Evolutionary conservation across 2,888 invertebrate species (phyloP).

Genomic region (Catocala nupta): DNA sequence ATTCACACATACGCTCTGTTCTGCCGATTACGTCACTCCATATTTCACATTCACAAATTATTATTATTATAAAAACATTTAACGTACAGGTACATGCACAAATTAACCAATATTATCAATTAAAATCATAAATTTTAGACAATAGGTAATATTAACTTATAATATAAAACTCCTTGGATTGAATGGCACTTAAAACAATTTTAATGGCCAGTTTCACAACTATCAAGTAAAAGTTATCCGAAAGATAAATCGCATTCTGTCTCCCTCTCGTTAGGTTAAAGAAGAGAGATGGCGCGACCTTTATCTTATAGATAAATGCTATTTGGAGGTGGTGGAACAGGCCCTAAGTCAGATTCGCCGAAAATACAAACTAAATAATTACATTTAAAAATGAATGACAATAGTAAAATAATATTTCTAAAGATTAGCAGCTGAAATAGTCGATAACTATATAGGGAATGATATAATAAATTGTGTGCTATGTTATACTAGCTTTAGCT

Average conservation of each 20-base stretch:
- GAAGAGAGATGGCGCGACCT: no score
- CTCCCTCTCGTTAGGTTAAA: no score
- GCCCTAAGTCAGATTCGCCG: background rate
- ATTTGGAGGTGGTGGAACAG: background rate
- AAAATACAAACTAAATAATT: background rate
- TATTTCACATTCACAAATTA: conserved; percentile 8
- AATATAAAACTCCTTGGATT: background rate
- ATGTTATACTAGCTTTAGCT: no score
- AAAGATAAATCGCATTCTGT: no score
- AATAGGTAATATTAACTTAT: background rate
- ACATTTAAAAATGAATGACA: no score
- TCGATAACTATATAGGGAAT: no score
- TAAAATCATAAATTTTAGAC: background rate
- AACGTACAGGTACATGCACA: conserved; percentile 11
- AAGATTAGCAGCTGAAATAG: no score
- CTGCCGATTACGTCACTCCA: conserved; percentile 13
- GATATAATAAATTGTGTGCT: no score
- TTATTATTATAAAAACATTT: conserved; percentile 5
- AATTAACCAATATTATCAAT: no score
- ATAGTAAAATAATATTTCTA: no score
- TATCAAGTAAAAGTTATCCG: no score
- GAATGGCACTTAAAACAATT: conserved; percentile 1
- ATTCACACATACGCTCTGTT: conserved; percentile 6
- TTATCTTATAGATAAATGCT: no score
- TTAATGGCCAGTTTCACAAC: background rate